Conservation (phyloP, 2,113 vertebrate species). For the Illadopsis cleaveri region DNA sequence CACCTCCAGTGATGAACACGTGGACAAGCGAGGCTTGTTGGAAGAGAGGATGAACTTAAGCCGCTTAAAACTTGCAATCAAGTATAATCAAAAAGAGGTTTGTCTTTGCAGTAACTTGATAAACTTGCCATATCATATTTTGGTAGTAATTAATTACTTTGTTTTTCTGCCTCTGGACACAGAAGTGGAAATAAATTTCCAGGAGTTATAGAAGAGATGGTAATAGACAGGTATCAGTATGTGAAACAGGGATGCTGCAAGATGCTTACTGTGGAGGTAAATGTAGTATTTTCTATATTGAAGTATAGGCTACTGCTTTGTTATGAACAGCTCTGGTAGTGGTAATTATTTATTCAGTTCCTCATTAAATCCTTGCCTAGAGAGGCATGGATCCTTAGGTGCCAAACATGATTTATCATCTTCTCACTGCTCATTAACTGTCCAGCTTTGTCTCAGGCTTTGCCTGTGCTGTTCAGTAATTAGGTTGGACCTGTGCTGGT, state of each 20-base stretch:
- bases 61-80: slow-evolving; percentile 97
- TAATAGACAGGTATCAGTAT: neutral
- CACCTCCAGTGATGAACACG: slow-evolving; percentile 89
- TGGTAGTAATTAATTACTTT: neutral
- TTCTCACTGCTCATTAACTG: neutral
- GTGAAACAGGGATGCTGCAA: neutral
- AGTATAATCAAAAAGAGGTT: slow-evolving; percentile 99
- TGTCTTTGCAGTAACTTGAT: slow-evolving; percentile 4
- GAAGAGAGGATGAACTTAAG: slow-evolving; percentile 99
- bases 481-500: neutral
- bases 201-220: neutral
- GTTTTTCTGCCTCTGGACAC: neutral
- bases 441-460: neutral
- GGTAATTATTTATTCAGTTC: neutral
- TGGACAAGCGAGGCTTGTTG: slow-evolving; percentile 91
- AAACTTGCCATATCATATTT: neutral
- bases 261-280: neutral
- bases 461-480: neutral
- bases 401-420: neutral
- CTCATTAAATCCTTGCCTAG: neutral
- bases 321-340: neutral
- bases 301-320: neutral
- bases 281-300: neutral
- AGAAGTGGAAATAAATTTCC: neutral
- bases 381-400: neutral